Conservation (phyloP, 2,113 vertebrate species). For the Pimephales promelas region DNA sequence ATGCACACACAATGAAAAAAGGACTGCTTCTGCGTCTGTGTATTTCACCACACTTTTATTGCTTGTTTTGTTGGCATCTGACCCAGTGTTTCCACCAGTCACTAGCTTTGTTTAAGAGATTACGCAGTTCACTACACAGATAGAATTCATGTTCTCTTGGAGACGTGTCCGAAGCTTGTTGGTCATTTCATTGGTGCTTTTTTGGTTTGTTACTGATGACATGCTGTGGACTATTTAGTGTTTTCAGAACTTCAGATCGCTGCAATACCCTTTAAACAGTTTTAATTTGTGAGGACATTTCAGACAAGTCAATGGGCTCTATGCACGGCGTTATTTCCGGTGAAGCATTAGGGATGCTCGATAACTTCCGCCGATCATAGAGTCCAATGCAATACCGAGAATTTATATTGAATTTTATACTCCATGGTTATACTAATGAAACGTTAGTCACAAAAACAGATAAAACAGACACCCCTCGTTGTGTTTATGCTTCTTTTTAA, state of each 20-base stretch:
- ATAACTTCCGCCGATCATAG: too few relatives aligned
- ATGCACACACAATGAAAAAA: background rate
- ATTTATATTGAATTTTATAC: too few relatives aligned
- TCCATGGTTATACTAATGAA: too few relatives aligned
- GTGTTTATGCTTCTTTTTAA: too few relatives aligned
- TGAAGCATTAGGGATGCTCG: too few relatives aligned
- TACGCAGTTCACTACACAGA: background rate
- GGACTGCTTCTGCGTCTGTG: constrained; percentile 30
- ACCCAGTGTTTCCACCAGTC: background rate
- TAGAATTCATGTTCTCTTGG: constrained; percentile 13
- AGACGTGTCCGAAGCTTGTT: background rate
- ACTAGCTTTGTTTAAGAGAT: constrained; percentile 17
- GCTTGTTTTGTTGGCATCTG: background rate
- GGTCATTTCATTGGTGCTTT: background rate
- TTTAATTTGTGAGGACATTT: constrained; percentile 42
- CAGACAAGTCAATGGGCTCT: constrained; percentile 49
- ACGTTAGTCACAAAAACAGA: too few relatives aligned
- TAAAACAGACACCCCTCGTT: too few relatives aligned
- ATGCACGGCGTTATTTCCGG: too few relatives aligned
- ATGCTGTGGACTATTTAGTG: background rate
- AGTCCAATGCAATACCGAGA: too few relatives aligned
- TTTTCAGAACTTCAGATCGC: constrained; percentile 16
- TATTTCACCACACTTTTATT: background rate
- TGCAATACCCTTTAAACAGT: background rate
- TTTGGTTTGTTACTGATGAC: background rate